Evolutionary conservation across 2,797 vertebrate species (phyloP).

Genomic region (Rhinatrema bivittatum): DNA sequence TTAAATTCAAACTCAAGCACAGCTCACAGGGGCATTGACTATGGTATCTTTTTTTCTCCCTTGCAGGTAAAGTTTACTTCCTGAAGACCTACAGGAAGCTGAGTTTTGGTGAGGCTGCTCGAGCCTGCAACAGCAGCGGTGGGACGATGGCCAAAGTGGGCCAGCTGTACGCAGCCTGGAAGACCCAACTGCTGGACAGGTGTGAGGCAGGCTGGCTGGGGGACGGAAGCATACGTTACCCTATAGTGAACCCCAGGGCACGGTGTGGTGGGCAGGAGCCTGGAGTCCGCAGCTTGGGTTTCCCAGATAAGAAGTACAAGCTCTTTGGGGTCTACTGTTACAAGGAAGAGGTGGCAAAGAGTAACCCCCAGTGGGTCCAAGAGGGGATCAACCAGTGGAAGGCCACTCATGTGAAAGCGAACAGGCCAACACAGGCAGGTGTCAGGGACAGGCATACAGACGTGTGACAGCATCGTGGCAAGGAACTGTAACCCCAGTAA

Average conservation of each 20-base stretch:
- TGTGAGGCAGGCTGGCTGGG: slow-evolving; percentile 90
- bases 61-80: slow-evolving; percentile 83
- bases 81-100: slow-evolving; percentile 87
- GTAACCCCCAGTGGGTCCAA: background rate
- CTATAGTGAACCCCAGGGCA: slow-evolving; percentile 83
- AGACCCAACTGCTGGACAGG: slow-evolving; percentile 84
- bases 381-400: slow-evolving; percentile 2
- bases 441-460: too few species aligned
- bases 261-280: slow-evolving; percentile 80
- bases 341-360: slow-evolving; percentile 27
- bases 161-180: slow-evolving; percentile 90
- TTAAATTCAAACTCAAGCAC: too few species aligned
- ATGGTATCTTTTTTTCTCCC: too few species aligned
- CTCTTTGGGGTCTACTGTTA: slow-evolving; percentile 92
- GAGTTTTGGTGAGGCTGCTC: slow-evolving; percentile 72
- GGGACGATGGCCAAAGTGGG: slow-evolving; percentile 79
- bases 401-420: background rate
- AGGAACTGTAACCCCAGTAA: too few species aligned
- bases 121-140: slow-evolving; percentile 73
- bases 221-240: slow-evolving; percentile 87
- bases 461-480: too few species aligned
- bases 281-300: slow-evolving; percentile 82
- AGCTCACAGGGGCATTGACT: too few species aligned
- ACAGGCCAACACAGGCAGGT: too few species aligned
- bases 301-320: slow-evolving; percentile 82